Base-by-base conservation (phyloP, 2,113 vertebrate genomes). In the Plecturocebus donacophilus region DNA sequence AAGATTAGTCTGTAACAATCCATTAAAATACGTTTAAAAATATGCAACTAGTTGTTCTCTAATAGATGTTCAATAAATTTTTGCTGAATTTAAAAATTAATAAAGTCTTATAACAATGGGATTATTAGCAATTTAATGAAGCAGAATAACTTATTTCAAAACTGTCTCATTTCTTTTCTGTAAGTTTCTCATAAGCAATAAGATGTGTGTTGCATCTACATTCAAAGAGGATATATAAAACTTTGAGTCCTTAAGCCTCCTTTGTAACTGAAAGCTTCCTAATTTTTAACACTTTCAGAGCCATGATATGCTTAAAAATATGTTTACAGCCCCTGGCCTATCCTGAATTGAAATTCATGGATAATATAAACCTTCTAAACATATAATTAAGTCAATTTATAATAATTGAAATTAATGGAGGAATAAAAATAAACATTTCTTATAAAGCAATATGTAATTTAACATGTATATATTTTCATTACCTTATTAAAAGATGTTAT, bases 111-210 rank as follows among this genome's bases (percentile, higher is more conserved):
- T 9, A 56, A 40, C 5, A 61, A 13, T 79, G 14, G 81, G 27
- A 76, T 91, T 94, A 84, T 90, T 54, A 87, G 19, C 20, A 83
- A 94, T 84, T 90, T 92, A 96, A 94, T 92, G 61, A 84, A 30
- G 73, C 27, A 61, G 58, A 87, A 90, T 90, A 89, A 79, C 58
- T 49, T 54, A 81, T 92, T 96, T 92, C 90, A 32, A 96, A 95
- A 85, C 73, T 56, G 20, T 71, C 79, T 96, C 56, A 71, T 96
- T 94, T 94, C 83, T 95, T 61, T 97, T 42, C 35, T 94, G 42
- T 71, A 54, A 13, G 61, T 17, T 61, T 80, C 88, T 83, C 90
- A 95, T 95, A 97, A 95, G 90, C 75, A 92, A 75, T 87, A 64
- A 96, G 89, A 64, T 45, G 17, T 30, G 71, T 52, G 35, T 47